Percentiles rank a stretch among this genome's conserved stretches.
phyloP scores from a whole-genome alignment of 2,797 vertebrate species.

The Decapterus maruadsi region DNA sequence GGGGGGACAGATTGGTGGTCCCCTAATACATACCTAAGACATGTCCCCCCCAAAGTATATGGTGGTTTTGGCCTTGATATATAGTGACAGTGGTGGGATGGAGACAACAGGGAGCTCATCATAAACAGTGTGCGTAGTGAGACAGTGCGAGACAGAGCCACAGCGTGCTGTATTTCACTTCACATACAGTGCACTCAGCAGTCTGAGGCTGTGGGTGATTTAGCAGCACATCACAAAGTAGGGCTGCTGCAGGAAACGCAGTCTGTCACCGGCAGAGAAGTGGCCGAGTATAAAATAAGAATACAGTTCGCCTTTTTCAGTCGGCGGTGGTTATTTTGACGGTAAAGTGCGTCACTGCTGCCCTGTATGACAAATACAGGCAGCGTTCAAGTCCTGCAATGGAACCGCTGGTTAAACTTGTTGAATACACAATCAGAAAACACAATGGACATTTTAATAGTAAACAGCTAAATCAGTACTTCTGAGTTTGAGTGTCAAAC shows the following conservation, averaged over 20 bases:
- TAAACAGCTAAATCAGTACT: neutral
- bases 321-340: neutral
- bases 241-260: constrained; percentile 6
- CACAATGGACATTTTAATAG: neutral
- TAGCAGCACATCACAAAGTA: constrained; percentile 12
- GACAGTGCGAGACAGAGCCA: neutral
- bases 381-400: neutral
- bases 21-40: no score
- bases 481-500: neutral
- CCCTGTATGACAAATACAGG: neutral
- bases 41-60: no score
- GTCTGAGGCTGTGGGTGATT: constrained; percentile 38
- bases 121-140: neutral
- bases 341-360: neutral
- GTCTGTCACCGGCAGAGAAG: constrained; percentile 21
- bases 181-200: constrained; percentile 22
- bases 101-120: neutral
- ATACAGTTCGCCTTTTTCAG: constrained; percentile 14
- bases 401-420: no score
- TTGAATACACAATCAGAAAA: neutral
- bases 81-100: neutral
- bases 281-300: constrained; percentile 22
- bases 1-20: no score
- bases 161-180: neutral
- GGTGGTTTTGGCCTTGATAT: no score